phyloP scores from a whole-genome alignment of 1,140 invertebrate genomes.

The Drosophila ironensis region DNA sequence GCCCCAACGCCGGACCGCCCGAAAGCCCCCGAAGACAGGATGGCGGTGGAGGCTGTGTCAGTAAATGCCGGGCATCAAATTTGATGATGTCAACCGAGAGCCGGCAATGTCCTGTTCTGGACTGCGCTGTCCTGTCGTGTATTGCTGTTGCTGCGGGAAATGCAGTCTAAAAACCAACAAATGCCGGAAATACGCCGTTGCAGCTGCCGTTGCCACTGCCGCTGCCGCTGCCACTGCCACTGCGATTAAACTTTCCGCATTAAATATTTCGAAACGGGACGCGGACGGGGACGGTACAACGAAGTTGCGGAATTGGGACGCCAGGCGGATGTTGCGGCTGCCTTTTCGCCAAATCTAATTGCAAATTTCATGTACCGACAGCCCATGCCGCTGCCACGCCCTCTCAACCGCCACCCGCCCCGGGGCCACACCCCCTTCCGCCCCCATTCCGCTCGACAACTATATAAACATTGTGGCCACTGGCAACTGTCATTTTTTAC shows the following conservation, averaged over 20 bases:
- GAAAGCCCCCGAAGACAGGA: conserved; percentile 27
- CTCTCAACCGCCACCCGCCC: neutral
- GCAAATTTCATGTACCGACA: conserved; percentile 71
- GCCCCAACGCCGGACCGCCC: conserved; percentile 14
- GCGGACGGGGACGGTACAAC: neutral
- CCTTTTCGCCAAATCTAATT: conserved; percentile 74
- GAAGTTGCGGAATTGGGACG: conserved; percentile 27
- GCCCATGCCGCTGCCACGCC: neutral
- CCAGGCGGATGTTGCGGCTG: conserved; percentile 54
- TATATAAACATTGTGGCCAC: conserved; percentile 61
- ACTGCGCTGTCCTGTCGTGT: neutral
- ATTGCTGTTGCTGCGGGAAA: conserved; percentile 46
- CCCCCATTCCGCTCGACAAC: conserved; percentile 40
- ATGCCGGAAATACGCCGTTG: conserved; percentile 64
- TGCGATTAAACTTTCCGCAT: conserved; percentile 75
- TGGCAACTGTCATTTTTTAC: conserved; percentile 29
- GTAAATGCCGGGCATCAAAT: conserved; percentile 54
- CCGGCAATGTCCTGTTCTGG: conserved; percentile 30
- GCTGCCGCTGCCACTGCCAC: conserved; percentile 34
- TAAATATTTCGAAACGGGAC: conserved; percentile 51
- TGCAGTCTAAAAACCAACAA: conserved; percentile 72
- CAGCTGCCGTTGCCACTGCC: conserved; percentile 39
- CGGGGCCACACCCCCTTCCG: conserved; percentile 31
- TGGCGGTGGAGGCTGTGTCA: conserved; percentile 1
- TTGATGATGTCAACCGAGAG: conserved; percentile 58